phyloP scores from a whole-genome alignment of 2,888 invertebrate genomes.

The Drepana falcataria region DNA sequence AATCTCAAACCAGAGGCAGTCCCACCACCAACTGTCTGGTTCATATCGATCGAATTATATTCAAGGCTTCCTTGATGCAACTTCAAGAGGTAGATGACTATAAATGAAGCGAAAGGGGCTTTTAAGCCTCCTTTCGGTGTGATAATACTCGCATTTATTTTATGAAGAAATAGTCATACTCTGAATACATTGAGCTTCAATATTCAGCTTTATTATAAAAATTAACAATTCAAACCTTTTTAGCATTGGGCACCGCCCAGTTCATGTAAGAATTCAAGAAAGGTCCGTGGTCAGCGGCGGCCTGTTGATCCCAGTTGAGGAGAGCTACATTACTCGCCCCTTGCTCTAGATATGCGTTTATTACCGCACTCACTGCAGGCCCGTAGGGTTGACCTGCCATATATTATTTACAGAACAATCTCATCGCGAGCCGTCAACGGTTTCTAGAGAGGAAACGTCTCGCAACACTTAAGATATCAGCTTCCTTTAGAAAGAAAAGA shows the following conservation, averaged over 20 bases:
- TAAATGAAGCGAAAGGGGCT: too few species aligned
- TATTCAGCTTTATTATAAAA: slow-evolving; percentile 7
- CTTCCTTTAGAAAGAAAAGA: not conserved
- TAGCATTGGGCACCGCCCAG: slow-evolving; percentile 64
- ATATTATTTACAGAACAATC: slow-evolving; percentile 20
- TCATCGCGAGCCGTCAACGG: slow-evolving; percentile 5
- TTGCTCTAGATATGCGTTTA: slow-evolving; percentile 43
- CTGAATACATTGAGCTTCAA: not conserved
- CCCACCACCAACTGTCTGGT: not conserved
- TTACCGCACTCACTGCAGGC: slow-evolving; percentile 46
- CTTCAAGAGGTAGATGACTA: too few species aligned
- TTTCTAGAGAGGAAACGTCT: not conserved
- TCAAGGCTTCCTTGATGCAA: not conserved
- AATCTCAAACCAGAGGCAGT: too few species aligned
- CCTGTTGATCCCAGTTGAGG: slow-evolving; percentile 62
- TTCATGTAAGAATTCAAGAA: slow-evolving; percentile 46
- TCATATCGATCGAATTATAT: not conserved
- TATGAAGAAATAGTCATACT: too few species aligned
- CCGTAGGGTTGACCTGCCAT: slow-evolving; percentile 53
- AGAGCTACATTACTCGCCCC: slow-evolving; percentile 52
- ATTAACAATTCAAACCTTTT: slow-evolving; percentile 35
- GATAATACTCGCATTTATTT: too few species aligned
- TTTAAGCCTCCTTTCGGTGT: too few species aligned
- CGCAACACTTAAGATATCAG: not conserved
- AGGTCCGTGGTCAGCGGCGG: slow-evolving; percentile 36